Evolutionary conservation across 2,797 vertebrate genomes (phyloP), one percentile per base, ranked within the genome.

Genomic region (Tympanoctomys barrerae): DNA sequence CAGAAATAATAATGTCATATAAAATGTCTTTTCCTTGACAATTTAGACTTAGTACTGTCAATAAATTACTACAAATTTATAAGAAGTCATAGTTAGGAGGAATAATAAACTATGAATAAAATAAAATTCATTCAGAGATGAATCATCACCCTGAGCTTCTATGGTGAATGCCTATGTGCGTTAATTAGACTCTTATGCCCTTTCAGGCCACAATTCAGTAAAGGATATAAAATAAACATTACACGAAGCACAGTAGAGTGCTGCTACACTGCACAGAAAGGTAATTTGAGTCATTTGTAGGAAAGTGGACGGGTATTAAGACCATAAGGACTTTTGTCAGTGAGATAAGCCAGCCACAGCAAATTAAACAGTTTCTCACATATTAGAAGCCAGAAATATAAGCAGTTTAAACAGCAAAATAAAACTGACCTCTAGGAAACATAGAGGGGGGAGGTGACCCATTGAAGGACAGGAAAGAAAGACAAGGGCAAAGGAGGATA

Each of bases 81-180:
- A 88, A 77, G 73, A 71, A 75, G 13, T 42, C 24, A 24, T 46
- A 39, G 54, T 6, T 5, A 59, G 19, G 36, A 59, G 39, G n/a
- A 62, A 9, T 64, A 73, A 68, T 75, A 95, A 82, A 82, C 66
- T 46, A 82, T 36, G 92, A 91, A 94, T 26, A 73, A 52, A 70
- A 86, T 39, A 36, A 89, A 90, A 16, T 62, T 8, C 11, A 33
- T 2, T 59, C 4, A 28, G 3, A 59, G 14, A 81, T 46, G 81
- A 31, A 5, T 59, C 87, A 2, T 64, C 68, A 81, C 62, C 68
- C 46, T 59, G 57, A 92, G 3, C 0, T 80, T n/a, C 36, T 54
- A 42, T 19, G 3, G 1, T 75, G 75, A 89, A 6, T 59, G 21
- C 1, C 18, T 79, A 88, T 80, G 39, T 18, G 21, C 12, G 52